Conservation (phyloP, 1,140 invertebrate species). For the Trinorchestia longiramus region DNA sequence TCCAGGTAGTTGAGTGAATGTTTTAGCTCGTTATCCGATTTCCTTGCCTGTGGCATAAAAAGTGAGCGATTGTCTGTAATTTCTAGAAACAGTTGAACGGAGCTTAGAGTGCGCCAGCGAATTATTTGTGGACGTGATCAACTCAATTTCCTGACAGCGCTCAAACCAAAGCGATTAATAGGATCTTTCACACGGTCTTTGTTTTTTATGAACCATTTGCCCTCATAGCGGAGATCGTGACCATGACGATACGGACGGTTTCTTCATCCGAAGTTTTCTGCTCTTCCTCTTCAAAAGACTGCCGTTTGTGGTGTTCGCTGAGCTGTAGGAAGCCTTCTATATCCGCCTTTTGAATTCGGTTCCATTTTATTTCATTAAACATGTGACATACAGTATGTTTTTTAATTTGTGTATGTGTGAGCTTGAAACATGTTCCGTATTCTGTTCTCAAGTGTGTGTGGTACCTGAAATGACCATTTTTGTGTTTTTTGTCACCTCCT, state of each 20-base stretch:
- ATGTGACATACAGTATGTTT: too few species aligned
- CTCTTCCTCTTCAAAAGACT: constrained; percentile 11
- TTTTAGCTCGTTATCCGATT: constrained; percentile 16
- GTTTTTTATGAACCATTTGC: constrained; percentile 53
- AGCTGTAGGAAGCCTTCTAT: background rate
- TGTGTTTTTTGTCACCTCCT: background rate
- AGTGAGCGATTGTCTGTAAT: constrained; percentile 29
- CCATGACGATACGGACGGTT: constrained; percentile 50
- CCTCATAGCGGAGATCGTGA: constrained; percentile 30
- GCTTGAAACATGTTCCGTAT: background rate
- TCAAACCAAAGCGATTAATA: constrained; percentile 34
- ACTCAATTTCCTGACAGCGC: constrained; percentile 44
- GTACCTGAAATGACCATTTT: background rate
- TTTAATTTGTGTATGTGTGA: background rate
- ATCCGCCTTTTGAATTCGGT: background rate
- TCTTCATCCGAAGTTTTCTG: constrained; percentile 25
- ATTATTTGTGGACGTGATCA: constrained; percentile 51
- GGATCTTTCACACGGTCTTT: constrained; percentile 49
- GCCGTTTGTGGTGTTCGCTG: background rate
- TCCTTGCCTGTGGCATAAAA: constrained; percentile 40
- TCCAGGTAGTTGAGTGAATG: constrained; percentile 5
- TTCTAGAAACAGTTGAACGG: constrained; percentile 53
- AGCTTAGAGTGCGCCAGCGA: constrained; percentile 3
- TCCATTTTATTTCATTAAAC: background rate
- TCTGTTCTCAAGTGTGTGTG: background rate